Percentiles rank a stretch among this genome's conserved stretches.
Evolutionary conservation across 1,140 invertebrate species (phyloP).

Genomic region (Eupeodes corollae): DNA sequence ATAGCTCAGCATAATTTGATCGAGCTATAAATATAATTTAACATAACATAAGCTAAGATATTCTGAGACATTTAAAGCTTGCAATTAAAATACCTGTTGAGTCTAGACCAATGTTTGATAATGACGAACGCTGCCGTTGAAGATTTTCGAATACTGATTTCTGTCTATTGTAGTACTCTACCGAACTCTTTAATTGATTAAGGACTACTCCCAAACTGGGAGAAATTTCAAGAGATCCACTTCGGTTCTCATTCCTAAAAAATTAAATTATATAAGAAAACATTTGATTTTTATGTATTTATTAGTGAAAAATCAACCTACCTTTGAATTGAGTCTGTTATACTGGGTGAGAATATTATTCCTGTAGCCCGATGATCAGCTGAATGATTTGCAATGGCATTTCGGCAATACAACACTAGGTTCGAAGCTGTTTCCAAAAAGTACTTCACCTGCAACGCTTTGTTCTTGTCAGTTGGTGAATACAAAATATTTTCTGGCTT

Average conservation of each 20-base stretch:
- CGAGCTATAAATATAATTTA: conserved; percentile 12
- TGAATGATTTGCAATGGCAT: conserved; percentile 42
- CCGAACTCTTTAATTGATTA: conserved; percentile 42
- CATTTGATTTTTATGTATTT: too few species aligned
- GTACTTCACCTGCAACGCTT: conserved; percentile 17
- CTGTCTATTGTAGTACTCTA: conserved; percentile 44
- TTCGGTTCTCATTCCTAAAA: conserved; percentile 13
- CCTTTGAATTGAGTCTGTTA: conserved; percentile 4
- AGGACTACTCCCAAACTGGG: conserved; percentile 40
- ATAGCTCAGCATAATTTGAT: conserved; percentile 21
- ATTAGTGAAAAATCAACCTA: neutral
- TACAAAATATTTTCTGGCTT: conserved; percentile 10
- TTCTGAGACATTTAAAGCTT: neutral
- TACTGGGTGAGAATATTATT: conserved; percentile 35
- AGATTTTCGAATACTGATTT: conserved; percentile 33
- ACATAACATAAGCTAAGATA: neutral
- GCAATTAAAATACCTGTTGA: conserved; percentile 13
- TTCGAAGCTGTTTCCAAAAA: conserved; percentile 53
- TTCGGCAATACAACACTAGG: conserved; percentile 54
- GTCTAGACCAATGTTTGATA: conserved; percentile 28
- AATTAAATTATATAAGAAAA: neutral
- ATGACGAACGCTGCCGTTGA: conserved; percentile 19
- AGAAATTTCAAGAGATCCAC: conserved; percentile 20
- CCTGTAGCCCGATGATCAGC: conserved; percentile 42
- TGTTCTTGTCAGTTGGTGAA: conserved; percentile 7